Evolutionary conservation across 1,140 invertebrate genomes (phyloP), one percentile per base, ranked within the genome.

Genomic region (Camponotus floridanus): DNA sequence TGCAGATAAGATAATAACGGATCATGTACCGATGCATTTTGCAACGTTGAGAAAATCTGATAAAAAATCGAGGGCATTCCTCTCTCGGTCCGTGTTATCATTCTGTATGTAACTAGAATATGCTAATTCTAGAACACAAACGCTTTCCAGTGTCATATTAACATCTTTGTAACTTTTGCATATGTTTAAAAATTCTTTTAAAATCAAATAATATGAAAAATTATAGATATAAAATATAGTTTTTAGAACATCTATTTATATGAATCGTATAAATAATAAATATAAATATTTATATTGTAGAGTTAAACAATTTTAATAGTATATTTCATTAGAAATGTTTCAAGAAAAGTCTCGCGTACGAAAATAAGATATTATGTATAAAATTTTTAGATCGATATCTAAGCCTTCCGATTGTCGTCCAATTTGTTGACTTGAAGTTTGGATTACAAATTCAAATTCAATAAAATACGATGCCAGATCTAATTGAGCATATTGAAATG

Each of bases 1-100:
- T 36, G 9, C 65, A 65, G 88, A 90, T 90, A 90, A 90, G 88
- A 90, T 89, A 89, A 88, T 70, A 51, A 61, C 31, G 36, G 36
- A 11, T 79, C 5, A 31, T 21, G 45, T 76, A 76, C 78, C 74
- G 45, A 33, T 33, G 59, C 48, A 76, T 85, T 42, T 62, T 76
- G 7, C 57, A 45, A 87, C 42, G 61, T 11, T 39, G 1, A 74
- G 45, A 71, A 88, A 62, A 79, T 51, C 51, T 59, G 78, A 84
- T 83, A 87, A 87, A 61, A 73, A 36, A 65, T 3, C 11, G 57
- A 78, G 65, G 39, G 36, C 33, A 73, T 48, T 64, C 21, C 13
- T 21, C 48, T 36, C 48, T 36, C 31, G 31, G 3, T 48, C 13
- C 21, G 33, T 62, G 39, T 73, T 59, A 59, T 71, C 48, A 31